Base-by-base conservation (phyloP, 2,888 invertebrate genomes). In the Agrochola macilenta region DNA sequence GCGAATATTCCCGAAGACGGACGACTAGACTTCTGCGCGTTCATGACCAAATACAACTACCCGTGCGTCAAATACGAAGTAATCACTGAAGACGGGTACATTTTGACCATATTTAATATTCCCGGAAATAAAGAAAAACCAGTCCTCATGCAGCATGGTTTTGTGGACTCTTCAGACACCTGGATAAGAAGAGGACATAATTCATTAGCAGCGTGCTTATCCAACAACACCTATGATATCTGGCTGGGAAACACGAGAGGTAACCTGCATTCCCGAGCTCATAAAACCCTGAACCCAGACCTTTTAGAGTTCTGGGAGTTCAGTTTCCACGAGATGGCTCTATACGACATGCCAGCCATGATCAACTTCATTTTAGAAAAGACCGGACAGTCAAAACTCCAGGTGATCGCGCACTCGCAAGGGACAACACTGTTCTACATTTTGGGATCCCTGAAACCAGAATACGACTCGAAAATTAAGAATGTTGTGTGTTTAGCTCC, bases 311-410 rank as follows among this genome's bases (percentile, higher is more conserved):
- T 69, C 39, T 78, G 78, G 78, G 69, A 78, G 1, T 78, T 78
- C 77, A 63, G 54, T 39, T 78, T 78, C 69, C 69, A 78, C 78
- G 78, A 78, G 39, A 78, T 57, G 63, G 77, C 77, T 35, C 0
- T 46, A 5, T 78, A 57, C 69, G 69, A 78, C 63, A 1, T 78
- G 2, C 78, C 78, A 39, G 66, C 82, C 43, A 65, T 61, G 23
- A 65, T 82, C 14, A 64, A 89, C 72, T 23, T 83, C 74, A 63
- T 90, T 84, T 35, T 82, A 64, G 35, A 69, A 9, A 65, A 65
- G 35, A 82, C 82, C 11, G 65, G 61, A 30, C 78, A 79, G 39
- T 8, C 26, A n/a, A 39, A 79, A 57, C 79, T 78, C 17, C 78
- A 78, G n/a, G 49, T 57, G 11, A 49, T 79, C 39, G 79, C 46